Base-by-base conservation (phyloP, 2,888 invertebrate species). In the Rhagonycha lutea region DNA sequence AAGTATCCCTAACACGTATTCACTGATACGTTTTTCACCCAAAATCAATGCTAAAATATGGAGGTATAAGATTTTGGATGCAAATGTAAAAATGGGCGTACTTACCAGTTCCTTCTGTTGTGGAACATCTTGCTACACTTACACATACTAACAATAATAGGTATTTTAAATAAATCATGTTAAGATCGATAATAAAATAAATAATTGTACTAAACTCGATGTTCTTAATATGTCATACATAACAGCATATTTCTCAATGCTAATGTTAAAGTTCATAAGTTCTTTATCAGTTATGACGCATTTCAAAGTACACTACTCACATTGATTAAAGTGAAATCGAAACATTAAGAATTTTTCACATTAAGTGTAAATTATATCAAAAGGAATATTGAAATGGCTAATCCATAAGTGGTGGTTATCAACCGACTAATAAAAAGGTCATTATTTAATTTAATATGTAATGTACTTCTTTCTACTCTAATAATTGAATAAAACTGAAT, bases 21-120 rank as follows among this genome's bases (percentile, higher is more conserved):
- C 92, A 74, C 94, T 94, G 68, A 96, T 88, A 82, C 92, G 93
- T 84, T 92, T 91, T 85, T 94, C 92, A 9, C 91, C 92, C 71
- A 82, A 72, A 67, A 80, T 68, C 62, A 81, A 95, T 18, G 62
- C 14, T 28, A 26, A 65, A 26, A 26, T 8, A 26, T 47, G n/a
- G 47, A 47, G 8, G n/a, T n/a, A n/a, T 47, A 7, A 32, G 12
- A 7, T 47, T 47, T 47, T 47, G 47, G 7, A 47, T 5, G 12
- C 12, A 7, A 26, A 47, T n/a, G n/a, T 2, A 47, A 47, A 47
- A n/a, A n/a, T 47, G 7, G n/a, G 47, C n/a, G n/a, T 7, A 47
- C 47, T n/a, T 14, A 68, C 23, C 62, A 61, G 29, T 62, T 14
- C 32, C 14, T 65, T 14, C 69, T 11, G 10, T 23, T 18, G 60